These are phyloP conservation scores for Pholis gunnellus DNA, from an alignment of 2,113 vertebrate genomes.

Conservation along the genomic window DNA sequence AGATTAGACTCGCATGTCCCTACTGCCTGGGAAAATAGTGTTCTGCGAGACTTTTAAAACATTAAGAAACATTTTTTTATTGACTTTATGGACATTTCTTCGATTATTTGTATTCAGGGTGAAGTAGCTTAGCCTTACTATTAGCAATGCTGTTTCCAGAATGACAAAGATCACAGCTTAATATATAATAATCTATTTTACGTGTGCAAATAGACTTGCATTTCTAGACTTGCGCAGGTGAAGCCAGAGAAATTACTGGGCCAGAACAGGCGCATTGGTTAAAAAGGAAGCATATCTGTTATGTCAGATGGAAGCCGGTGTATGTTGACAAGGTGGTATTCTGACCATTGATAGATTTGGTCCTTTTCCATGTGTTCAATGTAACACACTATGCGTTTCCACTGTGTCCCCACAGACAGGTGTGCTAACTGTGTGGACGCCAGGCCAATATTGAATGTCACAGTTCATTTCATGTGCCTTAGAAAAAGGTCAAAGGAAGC, in stretches of 20 bases:
- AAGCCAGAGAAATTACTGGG: background rate
- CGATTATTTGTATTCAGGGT: constrained; percentile 14
- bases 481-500: background rate
- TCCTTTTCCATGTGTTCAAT: background rate
- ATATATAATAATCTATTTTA: background rate
- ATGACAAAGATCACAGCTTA: background rate
- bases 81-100: background rate
- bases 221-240: background rate
- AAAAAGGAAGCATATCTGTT: constrained; percentile 7
- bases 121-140: background rate
- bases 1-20: constrained; percentile 32
- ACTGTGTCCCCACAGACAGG: background rate
- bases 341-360: background rate
- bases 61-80: background rate
- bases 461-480: too few relatives aligned
- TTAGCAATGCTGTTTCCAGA: background rate
- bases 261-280: background rate
- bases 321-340: background rate
- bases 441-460: too few relatives aligned
- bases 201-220: background rate
- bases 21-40: constrained; percentile 50
- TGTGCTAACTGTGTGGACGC: background rate
- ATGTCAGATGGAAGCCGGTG: background rate
- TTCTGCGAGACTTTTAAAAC: constrained; percentile 26
- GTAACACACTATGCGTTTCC: background rate